These are phyloP conservation scores for Drosophila arizonae DNA, from an alignment of 1,140 invertebrate species.

Conservation along the genomic window DNA sequence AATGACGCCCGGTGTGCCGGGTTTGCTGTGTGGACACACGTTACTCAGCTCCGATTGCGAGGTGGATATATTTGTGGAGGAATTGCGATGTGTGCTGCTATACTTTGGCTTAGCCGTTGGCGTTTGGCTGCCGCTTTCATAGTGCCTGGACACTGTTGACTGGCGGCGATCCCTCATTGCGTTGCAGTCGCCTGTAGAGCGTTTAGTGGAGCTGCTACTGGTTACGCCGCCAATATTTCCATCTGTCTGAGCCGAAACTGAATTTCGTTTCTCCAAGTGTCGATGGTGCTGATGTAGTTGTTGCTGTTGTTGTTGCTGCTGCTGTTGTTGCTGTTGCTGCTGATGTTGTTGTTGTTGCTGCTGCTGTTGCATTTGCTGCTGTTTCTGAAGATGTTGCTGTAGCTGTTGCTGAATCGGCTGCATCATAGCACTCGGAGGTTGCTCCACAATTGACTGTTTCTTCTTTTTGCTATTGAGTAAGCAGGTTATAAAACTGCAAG, in stretches of 20 bases:
- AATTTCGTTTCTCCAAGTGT: conserved; percentile 74
- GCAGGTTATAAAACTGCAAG: background rate
- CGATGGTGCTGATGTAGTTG: conserved; percentile 67
- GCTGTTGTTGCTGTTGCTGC: conserved; percentile 59
- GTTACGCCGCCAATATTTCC: conserved; percentile 71
- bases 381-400: conserved; percentile 59
- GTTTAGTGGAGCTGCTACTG: conserved; percentile 57
- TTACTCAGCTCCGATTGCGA: conserved; percentile 81
- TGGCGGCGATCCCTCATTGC: conserved; percentile 68
- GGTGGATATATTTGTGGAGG: conserved; percentile 75
- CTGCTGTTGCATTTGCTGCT: conserved; percentile 46
- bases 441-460: conserved; percentile 67
- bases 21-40: conserved; percentile 75
- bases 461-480: conserved; percentile 65
- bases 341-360: conserved; percentile 60
- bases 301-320: conserved; percentile 50
- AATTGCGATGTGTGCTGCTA: conserved; percentile 72
- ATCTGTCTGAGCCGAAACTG: conserved; percentile 79
- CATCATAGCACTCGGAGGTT: conserved; percentile 66
- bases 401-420: conserved; percentile 77
- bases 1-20: conserved; percentile 60
- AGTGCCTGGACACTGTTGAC: conserved; percentile 70
- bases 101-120: conserved; percentile 75
- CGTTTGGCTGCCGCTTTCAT: conserved; percentile 76
- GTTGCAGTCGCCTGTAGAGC: conserved; percentile 57